Evolutionary conservation across 2,888 invertebrate species (phyloP), one percentile per base, ranked within the genome.

Genomic region (Tetranychus truncatus): DNA sequence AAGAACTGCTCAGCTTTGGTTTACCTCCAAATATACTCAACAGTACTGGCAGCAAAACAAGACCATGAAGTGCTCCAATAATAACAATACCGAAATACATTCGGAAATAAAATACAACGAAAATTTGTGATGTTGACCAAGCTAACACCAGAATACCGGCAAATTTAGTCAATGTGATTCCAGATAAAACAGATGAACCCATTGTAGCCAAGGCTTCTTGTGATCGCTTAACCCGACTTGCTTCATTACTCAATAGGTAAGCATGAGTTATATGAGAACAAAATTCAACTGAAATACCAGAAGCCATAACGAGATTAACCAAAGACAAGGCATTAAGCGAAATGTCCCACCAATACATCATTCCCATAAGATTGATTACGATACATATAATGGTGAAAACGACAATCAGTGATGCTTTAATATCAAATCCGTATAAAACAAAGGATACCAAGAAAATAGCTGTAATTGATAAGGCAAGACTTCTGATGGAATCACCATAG

Each of bases 71-170:
- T 9, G 97, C 97, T 75, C 99, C 99, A 82, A 94, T 90, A 77
- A 97, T 81, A 75, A 99, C 97, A 80, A 99, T 99, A 77, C 95
- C 94, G 81, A 99, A 86, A 84, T 97, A 99, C 94, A 96, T 95
- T 79, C 94, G 88, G 86, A 95, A 95, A 86, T 95, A 95, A 85
- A 92, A 95, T 24, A 87, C 83, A 84, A 91, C 88, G 86, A 99
- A 99, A 78, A 99, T 93, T 86, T 95, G 95, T 77, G 95, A 95
- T 83, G 95, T 95, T 34, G 97, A 95, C 82, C 96, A 95, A 20
- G 91, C 95, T 78, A 99, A 86, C 74, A 99, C 95, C 77, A 95
- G 87, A 82, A 99, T 96, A 74, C 97, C 97, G 66, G 92, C 77
- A 76, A 80, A 92, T 85, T 99, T 99, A 76, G 97, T 99, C 77